These are phyloP conservation scores for Gopherus flavomarginatus DNA, from an alignment of 2,113 vertebrate species.

Conservation along the genomic window DNA sequence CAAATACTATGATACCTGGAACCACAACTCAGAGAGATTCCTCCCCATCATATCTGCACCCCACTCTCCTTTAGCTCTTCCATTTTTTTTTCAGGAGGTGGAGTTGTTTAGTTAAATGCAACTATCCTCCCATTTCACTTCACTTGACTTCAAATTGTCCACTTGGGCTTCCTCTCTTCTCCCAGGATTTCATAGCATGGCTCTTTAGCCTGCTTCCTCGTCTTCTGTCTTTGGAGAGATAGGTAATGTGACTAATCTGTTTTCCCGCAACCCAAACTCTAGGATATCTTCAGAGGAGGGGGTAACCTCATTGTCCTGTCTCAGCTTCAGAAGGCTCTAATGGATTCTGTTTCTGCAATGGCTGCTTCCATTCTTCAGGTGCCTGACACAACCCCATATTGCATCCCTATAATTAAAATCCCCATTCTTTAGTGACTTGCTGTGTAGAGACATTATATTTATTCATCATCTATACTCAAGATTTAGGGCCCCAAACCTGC, in stretches of 20 bases:
- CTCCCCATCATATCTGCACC: not conserved
- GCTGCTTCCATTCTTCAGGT: not conserved
- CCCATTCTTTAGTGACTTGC: not conserved
- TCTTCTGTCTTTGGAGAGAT: not conserved
- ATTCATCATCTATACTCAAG: not conserved
- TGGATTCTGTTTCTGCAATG: not conserved
- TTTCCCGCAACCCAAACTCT: not conserved
- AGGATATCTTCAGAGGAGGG: not conserved
- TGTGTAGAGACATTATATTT: not conserved
- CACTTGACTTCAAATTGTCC: not conserved
- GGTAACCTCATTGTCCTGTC: not conserved
- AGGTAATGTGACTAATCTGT: not conserved
- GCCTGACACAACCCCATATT: not conserved
- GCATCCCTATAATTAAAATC: not conserved
- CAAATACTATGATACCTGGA: not conserved
- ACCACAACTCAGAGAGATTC: accelerated
- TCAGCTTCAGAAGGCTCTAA: not conserved
- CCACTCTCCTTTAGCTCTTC: not conserved
- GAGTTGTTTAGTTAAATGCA: not conserved
- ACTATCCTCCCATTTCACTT: accelerated
- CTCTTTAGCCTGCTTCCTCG: not conserved
- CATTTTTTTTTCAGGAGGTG: not conserved
- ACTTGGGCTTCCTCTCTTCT: not conserved
- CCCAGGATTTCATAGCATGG: not conserved
- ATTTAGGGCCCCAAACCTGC: not conserved